Conservation (phyloP, 2,888 invertebrate species). For the Drosophila meridionalis region DNA sequence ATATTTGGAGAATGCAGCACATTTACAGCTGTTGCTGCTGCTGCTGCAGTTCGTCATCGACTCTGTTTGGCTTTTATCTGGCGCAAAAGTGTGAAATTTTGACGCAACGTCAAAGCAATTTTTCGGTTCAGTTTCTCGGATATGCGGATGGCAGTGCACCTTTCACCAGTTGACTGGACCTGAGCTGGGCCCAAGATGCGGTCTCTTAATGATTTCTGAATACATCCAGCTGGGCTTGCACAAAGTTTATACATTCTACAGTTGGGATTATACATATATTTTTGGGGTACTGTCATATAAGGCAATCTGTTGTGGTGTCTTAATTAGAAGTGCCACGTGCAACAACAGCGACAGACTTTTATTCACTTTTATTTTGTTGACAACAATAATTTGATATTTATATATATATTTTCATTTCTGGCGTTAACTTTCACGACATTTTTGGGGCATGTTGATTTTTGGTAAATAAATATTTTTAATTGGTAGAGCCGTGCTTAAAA, state of each 20-base stretch:
- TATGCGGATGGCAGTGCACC: constrained; percentile 69
- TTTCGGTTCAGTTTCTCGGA: constrained; percentile 69
- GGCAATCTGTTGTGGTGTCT: constrained; percentile 56
- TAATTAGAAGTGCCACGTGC: constrained; percentile 66
- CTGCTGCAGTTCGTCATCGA: constrained; percentile 42
- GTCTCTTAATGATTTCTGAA: constrained; percentile 71
- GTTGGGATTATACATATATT: constrained; percentile 18
- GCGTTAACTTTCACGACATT: constrained; percentile 35
- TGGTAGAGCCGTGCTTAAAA: constrained; percentile 18
- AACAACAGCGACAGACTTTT: constrained; percentile 16
- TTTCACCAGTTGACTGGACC: constrained; percentile 55
- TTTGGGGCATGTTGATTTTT: constrained; percentile 29
- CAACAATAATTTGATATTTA: constrained; percentile 26
- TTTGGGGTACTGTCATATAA: constrained; percentile 29
- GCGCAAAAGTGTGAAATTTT: constrained; percentile 76
- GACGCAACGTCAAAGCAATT: constrained; percentile 76
- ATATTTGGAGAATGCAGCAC: constrained; percentile 71
- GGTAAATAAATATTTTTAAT: constrained; percentile 29
- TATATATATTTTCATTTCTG: not conserved
- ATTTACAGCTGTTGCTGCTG: not conserved
- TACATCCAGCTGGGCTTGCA: constrained; percentile 68
- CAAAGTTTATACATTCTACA: constrained; percentile 32
- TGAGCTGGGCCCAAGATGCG: constrained; percentile 13
- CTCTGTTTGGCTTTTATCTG: constrained; percentile 63
- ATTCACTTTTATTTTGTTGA: constrained; percentile 8